These are phyloP conservation scores for Euproctis similis DNA, from an alignment of 2,888 invertebrate species.

Conservation along the genomic window DNA sequence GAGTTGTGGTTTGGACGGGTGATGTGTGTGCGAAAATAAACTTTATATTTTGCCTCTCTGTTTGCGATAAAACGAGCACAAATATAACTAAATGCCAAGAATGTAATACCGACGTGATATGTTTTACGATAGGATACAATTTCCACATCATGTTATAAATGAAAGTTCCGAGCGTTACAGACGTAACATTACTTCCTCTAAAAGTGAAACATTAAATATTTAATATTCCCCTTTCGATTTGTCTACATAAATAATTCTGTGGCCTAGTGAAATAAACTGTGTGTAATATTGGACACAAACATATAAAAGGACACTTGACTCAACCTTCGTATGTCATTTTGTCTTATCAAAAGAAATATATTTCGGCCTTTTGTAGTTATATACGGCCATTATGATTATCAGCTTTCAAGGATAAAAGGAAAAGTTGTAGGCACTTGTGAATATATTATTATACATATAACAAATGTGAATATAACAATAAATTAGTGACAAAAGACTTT, in stretches of 20 bases:
- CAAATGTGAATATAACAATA: constrained; percentile 68
- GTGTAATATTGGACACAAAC: too few species aligned
- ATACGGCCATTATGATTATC: too few species aligned
- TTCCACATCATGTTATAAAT: constrained; percentile 9
- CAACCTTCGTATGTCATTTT: too few species aligned
- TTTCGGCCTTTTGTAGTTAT: too few species aligned
- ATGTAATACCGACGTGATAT: constrained; percentile 16
- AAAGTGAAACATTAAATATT: neutral
- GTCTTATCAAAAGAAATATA: too few species aligned
- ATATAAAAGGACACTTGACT: too few species aligned
- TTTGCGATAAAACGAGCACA: too few species aligned
- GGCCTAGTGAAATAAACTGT: too few species aligned
- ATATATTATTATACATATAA: constrained; percentile 36
- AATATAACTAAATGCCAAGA: too few species aligned
- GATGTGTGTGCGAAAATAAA: constrained; percentile 23
- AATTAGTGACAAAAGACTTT: constrained; percentile 59
- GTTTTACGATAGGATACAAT: constrained; percentile 20
- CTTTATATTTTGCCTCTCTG: constrained; percentile 33
- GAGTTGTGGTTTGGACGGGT: constrained; percentile 29
- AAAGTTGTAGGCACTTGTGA: constrained; percentile 49
- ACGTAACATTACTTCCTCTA: constrained; percentile 7
- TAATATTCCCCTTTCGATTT: too few species aligned
- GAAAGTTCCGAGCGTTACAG: constrained; percentile 9
- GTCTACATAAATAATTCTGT: too few species aligned
- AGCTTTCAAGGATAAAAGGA: constrained; percentile 27